A percentile compares a stretch with the other conserved stretches of the same genome.
Conservation (phyloP, 2,113 vertebrate species). For the Phrynocephalus versicolor region DNA sequence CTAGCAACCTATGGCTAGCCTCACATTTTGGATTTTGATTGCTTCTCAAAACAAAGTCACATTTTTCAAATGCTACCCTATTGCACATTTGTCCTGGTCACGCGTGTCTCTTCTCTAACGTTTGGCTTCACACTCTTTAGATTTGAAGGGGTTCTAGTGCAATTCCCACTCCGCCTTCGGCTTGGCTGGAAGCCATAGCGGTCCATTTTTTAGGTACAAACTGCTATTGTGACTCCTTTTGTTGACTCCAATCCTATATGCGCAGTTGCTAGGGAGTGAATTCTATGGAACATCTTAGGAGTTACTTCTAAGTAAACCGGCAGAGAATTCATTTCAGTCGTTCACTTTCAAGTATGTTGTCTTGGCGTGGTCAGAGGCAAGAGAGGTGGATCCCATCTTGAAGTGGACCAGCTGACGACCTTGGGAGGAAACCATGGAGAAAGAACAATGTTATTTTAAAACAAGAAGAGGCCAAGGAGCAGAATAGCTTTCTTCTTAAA, state of each 20-base stretch:
- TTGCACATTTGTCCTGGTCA: slow-evolving; percentile 83
- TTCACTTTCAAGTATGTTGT: slow-evolving; percentile 79
- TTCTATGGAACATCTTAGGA: not conserved
- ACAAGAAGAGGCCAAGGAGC: not conserved
- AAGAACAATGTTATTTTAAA: not conserved
- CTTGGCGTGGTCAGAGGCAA: slow-evolving; percentile 76
- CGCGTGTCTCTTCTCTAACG: slow-evolving; percentile 64
- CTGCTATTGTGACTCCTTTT: slow-evolving; percentile 35
- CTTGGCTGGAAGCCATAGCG: slow-evolving; percentile 47
- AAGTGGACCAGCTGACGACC: slow-evolving; percentile 89
- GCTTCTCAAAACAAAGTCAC: slow-evolving; percentile 63
- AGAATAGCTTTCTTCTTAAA: slow-evolving; percentile 2
- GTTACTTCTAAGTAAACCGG: not conserved
- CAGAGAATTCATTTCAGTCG: slow-evolving; percentile 57
- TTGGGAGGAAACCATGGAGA: slow-evolving; percentile 49
- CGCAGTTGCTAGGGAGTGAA: not conserved
- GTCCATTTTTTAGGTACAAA: slow-evolving; percentile 61
- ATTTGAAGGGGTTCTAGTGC: slow-evolving; percentile 70
- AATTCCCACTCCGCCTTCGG: slow-evolving; percentile 51
- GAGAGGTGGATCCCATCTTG: slow-evolving; percentile 80
- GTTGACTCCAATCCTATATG: slow-evolving; percentile 23
- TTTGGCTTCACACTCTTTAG: slow-evolving; percentile 68
- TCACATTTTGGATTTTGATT: slow-evolving; percentile 51
- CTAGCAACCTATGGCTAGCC: slow-evolving; percentile 46
- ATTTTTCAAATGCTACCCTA: slow-evolving; percentile 76